Evolutionary conservation across 2,888 invertebrate species (phyloP).

Genomic region (Cartodere bifasciata): DNA sequence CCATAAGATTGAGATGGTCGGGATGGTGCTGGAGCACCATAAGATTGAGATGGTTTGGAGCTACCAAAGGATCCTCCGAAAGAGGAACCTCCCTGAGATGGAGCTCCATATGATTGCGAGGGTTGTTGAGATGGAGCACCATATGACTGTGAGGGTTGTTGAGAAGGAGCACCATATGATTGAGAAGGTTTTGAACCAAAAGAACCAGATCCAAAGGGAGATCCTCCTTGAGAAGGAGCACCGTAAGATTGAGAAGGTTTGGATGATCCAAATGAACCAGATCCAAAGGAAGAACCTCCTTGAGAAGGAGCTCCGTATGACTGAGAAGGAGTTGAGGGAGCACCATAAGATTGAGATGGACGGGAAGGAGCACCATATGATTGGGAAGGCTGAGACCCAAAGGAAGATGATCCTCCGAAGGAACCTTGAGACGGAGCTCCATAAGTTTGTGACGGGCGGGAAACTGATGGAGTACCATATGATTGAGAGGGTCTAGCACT

Average conservation of each 20-base stretch:
- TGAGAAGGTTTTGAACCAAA: slow-evolving; percentile 28
- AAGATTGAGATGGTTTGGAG: slow-evolving; percentile 12
- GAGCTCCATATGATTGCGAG: slow-evolving; percentile 31
- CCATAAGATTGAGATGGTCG: slow-evolving; percentile 15
- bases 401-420: slow-evolving; percentile 12
- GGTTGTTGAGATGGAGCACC: slow-evolving; percentile 27
- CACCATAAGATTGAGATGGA: slow-evolving; percentile 25
- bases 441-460: slow-evolving; percentile 34
- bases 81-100: slow-evolving; percentile 19
- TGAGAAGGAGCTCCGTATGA: slow-evolving; percentile 35
- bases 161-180: slow-evolving; percentile 34
- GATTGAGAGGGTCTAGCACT: slow-evolving; percentile 13
- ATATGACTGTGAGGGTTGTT: slow-evolving; percentile 25
- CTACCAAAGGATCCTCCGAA: slow-evolving; percentile 14
- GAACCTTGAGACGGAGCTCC: slow-evolving; percentile 20
- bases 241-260: slow-evolving; percentile 31
- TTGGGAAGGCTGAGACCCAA: slow-evolving; percentile 10
- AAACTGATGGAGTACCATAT: slow-evolving; percentile 9
- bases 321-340: slow-evolving; percentile 29
- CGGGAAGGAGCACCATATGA: slow-evolving; percentile 13
- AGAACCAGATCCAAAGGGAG: slow-evolving; percentile 5
- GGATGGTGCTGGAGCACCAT: slow-evolving; percentile 22
- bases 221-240: slow-evolving; percentile 24
- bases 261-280: slow-evolving; percentile 23
- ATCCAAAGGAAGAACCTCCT: slow-evolving; percentile 27